Base-by-base conservation (phyloP, 2,797 vertebrate genomes). In the Pangasius krempfi region DNA sequence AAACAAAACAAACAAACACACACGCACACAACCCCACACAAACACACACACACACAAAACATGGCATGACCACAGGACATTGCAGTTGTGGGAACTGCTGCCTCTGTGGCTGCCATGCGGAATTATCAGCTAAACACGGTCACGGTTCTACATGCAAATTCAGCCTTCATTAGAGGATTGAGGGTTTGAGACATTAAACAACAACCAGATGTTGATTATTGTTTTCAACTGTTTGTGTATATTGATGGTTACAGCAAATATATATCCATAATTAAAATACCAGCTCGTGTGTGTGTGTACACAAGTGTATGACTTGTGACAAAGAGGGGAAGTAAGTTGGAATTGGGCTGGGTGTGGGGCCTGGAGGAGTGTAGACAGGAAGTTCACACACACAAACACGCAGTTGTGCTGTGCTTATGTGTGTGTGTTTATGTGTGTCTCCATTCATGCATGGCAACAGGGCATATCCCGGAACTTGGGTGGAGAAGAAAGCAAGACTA, bases 241-340 rank as follows among this genome's bases (percentile, higher is more conserved):
- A 47, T 10, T 83, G 58, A 44, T 76, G 56, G 22, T 27, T 40
- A 18, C 33, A 62, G 56, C 1, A 82, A 82, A 75, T 52, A 37
- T 70, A 40, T n/a, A 82, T 72, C 20, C 60, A 56, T 25, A 58
- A 25, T 52, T 73, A 27, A 52, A 66, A 88, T 47, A 84, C n/a
- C 86, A 58, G 86, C 14, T 44, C 10, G 22, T 58, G 73, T 37
- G 56, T 37, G 56, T 40, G 58, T n/a, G 37, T 30, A 68, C 37
- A 5, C 66, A 76, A 33, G 58, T 58, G 78, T 33, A 2, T 52
- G 86, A 60, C 70, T 64, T 66, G 50, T 87, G 79, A 91, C 89
- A 93, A 92, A 92, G 85, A 92, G 85, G 86, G 93, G 93, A 93
- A 93, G 91, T 85, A 72, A 82, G 87, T 47, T 84, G 89, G 84